Conservation (phyloP, 2,797 vertebrate species). For the Mormyrus proboscirostris region DNA sequence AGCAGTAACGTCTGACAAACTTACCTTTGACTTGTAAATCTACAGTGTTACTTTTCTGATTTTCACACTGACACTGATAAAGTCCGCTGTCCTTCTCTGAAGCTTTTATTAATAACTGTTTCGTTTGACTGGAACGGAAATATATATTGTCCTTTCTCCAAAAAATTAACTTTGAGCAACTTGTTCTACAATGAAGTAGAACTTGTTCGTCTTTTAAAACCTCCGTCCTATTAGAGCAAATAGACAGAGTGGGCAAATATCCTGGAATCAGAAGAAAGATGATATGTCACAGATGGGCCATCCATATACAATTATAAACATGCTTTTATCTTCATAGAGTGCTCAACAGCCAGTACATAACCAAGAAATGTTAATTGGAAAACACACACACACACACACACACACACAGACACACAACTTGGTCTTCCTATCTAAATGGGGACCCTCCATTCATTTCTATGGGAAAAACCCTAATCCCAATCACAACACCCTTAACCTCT, state of each 20-base stretch:
- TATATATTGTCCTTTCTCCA: neutral
- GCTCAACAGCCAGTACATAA: neutral
- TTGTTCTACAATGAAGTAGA: neutral
- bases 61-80: constrained; percentile 1
- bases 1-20: neutral
- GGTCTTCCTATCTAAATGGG: too few species aligned
- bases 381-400: neutral
- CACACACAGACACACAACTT: neutral
- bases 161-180: neutral
- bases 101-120: neutral
- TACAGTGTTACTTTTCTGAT: neutral
- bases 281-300: neutral
- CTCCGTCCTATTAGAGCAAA: neutral
- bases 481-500: too few species aligned
- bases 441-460: neutral
- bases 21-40: constrained; percentile 7
- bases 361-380: neutral
- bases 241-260: neutral
- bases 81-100: neutral
- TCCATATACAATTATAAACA: neutral
- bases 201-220: neutral
- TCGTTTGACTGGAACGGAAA: neutral
- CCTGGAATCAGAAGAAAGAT: neutral
- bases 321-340: neutral
- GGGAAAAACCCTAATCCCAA: neutral